Conservation (phyloP, 2,797 vertebrate species). For the Caiman crocodilus region DNA sequence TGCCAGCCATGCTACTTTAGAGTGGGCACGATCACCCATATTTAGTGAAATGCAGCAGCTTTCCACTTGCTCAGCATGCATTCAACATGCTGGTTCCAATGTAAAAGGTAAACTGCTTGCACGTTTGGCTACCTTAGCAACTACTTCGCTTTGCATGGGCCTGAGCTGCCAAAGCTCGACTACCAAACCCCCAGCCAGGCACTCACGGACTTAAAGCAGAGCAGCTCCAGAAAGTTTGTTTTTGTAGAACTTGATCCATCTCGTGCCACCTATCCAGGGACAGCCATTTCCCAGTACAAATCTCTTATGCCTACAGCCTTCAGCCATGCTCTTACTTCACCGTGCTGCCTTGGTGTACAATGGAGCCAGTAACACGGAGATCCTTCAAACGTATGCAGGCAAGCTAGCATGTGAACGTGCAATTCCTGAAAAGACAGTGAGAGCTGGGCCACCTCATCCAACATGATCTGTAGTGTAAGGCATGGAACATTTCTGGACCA, state of each 20-base stretch:
- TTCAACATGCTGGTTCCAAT: not conserved
- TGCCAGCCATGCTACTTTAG: fast-evolving
- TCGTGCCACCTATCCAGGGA: not conserved
- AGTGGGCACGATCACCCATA: fast-evolving
- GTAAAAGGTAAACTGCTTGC: not conserved
- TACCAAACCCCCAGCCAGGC: not conserved
- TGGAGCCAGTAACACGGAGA: no score
- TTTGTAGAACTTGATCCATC: not conserved
- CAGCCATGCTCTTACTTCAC: not conserved
- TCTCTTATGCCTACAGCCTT: no score
- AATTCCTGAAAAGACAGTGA: no score
- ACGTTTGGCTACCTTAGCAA: not conserved
- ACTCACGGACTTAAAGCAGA: fast-evolving
- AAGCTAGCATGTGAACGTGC: no score
- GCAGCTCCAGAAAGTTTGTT: fast-evolving
- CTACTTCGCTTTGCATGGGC: not conserved
- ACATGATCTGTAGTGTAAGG: not conserved
- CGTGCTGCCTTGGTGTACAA: not conserved
- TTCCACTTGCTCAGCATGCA: fast-evolving
- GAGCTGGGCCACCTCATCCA: no score
- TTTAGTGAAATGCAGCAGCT: fast-evolving
- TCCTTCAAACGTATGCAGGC: no score
- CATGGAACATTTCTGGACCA: not conserved
- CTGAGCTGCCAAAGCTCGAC: not conserved
- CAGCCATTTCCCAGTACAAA: not conserved